A percentile compares a stretch with the other conserved stretches of the same genome.
Evolutionary conservation across 2,797 vertebrate species (phyloP).

Genomic region (Antrozous pallidus): DNA sequence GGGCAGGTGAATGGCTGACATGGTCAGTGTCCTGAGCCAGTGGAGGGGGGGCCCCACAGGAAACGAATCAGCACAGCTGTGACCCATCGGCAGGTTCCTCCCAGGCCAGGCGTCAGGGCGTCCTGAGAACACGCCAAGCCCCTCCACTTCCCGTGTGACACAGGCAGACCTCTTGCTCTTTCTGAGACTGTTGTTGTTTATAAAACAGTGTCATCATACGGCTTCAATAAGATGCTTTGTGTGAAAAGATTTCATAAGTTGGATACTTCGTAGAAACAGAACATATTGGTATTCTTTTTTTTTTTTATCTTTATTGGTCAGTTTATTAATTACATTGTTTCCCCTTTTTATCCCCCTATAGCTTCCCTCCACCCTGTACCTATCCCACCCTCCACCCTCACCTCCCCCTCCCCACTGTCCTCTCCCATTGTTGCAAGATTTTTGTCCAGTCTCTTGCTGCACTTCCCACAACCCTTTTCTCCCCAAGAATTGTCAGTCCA

Average conservation of each 20-base stretch:
- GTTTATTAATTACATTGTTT: too few relatives aligned
- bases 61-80: neutral
- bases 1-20: neutral
- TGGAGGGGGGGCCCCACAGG: neutral
- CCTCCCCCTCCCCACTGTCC: too few relatives aligned
- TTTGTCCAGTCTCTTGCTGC: too few relatives aligned
- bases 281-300: neutral
- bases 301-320: too few relatives aligned
- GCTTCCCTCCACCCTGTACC: too few relatives aligned
- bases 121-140: neutral
- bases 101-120: neutral
- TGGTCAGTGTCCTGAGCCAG: too few relatives aligned
- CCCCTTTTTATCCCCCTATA: too few relatives aligned
- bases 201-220: neutral
- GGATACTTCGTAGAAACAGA: neutral
- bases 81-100: neutral
- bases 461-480: too few relatives aligned
- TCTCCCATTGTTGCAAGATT: too few relatives aligned
- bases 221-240: neutral
- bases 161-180: neutral
- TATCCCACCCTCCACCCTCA: too few relatives aligned
- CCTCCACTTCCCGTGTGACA: neutral
- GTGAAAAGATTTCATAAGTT: neutral
- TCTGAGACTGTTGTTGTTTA: neutral
- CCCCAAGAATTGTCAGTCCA: too few relatives aligned